phyloP scores from a whole-genome alignment of 2,113 vertebrate species.

The Corythaixoides concolor region DNA sequence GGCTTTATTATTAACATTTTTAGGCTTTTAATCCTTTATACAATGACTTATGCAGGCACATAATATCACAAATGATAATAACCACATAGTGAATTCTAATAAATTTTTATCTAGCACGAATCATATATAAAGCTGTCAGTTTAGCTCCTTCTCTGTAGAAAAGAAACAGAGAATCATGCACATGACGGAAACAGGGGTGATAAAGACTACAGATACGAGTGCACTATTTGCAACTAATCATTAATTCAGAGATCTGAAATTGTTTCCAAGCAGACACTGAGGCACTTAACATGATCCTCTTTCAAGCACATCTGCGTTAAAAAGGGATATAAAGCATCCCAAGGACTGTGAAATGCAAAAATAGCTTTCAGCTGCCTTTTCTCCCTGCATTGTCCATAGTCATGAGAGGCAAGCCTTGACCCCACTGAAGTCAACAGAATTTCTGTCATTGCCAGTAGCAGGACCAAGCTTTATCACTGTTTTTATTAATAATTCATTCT shows the following conservation, averaged over 20 bases:
- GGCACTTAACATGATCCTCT: background rate
- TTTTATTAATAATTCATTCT: constrained; percentile 23
- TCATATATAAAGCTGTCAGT: constrained; percentile 51
- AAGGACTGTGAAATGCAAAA: constrained; percentile 1
- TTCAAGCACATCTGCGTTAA: background rate
- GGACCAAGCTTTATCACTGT: background rate
- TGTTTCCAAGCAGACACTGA: background rate
- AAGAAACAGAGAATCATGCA: constrained; percentile 11
- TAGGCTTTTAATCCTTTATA: constrained; percentile 67
- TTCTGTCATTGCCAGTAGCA: background rate
- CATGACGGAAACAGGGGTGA: background rate
- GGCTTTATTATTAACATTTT: constrained; percentile 56
- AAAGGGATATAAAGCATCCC: background rate
- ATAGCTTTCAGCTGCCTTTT: background rate
- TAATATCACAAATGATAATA: constrained; percentile 52
- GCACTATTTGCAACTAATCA: background rate
- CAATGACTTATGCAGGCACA: constrained; percentile 34
- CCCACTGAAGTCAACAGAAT: background rate
- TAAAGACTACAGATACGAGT: constrained; percentile 5
- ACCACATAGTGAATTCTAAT: constrained; percentile 40
- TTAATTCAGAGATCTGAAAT: constrained; percentile 17
- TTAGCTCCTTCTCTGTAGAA: constrained; percentile 26
- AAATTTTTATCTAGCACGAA: constrained; percentile 58
- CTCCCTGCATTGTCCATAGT: background rate
- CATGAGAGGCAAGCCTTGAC: background rate